Evolutionary conservation across 2,113 vertebrate genomes (phyloP).

Genomic region (Tamias sibiricus): DNA sequence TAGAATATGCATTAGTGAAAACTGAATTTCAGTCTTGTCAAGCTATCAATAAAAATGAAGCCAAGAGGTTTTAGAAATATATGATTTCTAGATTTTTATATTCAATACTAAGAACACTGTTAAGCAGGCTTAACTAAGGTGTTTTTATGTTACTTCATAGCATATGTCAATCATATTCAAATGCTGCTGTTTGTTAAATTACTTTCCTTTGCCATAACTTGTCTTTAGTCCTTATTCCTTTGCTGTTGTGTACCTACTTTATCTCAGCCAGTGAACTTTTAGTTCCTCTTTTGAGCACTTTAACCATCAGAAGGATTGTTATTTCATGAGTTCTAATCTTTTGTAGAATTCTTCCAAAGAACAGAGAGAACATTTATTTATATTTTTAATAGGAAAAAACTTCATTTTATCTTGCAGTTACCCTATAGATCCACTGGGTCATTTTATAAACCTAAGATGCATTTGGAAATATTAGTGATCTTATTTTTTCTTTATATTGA

Average conservation of each 20-base stretch:
- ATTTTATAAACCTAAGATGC: conserved; percentile 35
- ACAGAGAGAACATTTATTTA: neutral
- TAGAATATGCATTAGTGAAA: conserved; percentile 28
- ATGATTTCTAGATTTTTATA: conserved; percentile 35
- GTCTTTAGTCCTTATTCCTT: neutral
- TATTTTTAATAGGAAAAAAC: neutral
- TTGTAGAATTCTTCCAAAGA: conserved; percentile 15
- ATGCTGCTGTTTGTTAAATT: neutral
- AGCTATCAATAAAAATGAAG: conserved; percentile 3
- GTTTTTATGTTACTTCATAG: neutral
- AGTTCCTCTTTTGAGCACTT: neutral
- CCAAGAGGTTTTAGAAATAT: neutral
- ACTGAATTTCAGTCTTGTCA: conserved; percentile 31
- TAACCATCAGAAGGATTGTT: neutral
- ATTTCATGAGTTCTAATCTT: conserved; percentile 24
- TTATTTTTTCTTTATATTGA: conserved; percentile 28
- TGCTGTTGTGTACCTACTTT: neutral
- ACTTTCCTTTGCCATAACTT: neutral
- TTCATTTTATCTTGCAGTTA: conserved; percentile 40
- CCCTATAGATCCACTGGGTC: neutral
- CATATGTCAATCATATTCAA: neutral
- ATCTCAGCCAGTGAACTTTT: neutral
- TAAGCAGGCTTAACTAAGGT: neutral
- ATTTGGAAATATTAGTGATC: neutral
- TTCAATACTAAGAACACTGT: neutral